Evolutionary conservation across 2,888 invertebrate species (phyloP), one percentile per base, ranked within the genome.

Genomic region (Macropis europaea): DNA sequence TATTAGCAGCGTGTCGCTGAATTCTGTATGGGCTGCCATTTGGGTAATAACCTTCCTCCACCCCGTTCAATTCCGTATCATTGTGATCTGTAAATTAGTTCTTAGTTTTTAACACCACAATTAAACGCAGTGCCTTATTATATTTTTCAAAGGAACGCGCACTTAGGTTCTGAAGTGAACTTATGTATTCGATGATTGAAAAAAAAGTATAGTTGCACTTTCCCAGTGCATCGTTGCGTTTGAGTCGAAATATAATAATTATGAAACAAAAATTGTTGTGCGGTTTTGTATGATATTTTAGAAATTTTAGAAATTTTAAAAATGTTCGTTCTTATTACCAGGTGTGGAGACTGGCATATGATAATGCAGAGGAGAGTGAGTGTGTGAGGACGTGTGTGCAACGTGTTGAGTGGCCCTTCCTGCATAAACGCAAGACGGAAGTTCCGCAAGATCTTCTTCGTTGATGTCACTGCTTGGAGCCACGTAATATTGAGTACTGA

Each of bases 1-100:
- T 97, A 91, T 98, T 99, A 68, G 99, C 97, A 2, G 98, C 97
- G 82, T 97, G 97, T 73, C 97, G 93, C 90, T 97, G 97, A 76
- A 97, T 95, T 85, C 97, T 93, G 90, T 97, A 97, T 3, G 95
- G 95, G 3, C 95, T 95, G 1, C 95, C 94, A 57, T 93, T 93
- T 78, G 93, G 94, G 73, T 93, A 93, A 85, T 94, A 94, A 40
- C 90, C 89, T 52, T 90, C 90, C 81, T 91, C 85, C 85, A 89
- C 71, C 84, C 88, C 92, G 82, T 87, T 88, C 69, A 87, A 85
- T 1, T 89, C 90, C 26, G 86, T 81, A 42, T 89, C 89, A 56
- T 87, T 86, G 63, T 87, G 88, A 81, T 89, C 89, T 80, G 24
- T n/a, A 26, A 2, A n/a, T n/a, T n/a, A n/a, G n/a, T n/a, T n/a